Conservation (phyloP, 2,797 vertebrate species). For the Ibycter americanus region DNA sequence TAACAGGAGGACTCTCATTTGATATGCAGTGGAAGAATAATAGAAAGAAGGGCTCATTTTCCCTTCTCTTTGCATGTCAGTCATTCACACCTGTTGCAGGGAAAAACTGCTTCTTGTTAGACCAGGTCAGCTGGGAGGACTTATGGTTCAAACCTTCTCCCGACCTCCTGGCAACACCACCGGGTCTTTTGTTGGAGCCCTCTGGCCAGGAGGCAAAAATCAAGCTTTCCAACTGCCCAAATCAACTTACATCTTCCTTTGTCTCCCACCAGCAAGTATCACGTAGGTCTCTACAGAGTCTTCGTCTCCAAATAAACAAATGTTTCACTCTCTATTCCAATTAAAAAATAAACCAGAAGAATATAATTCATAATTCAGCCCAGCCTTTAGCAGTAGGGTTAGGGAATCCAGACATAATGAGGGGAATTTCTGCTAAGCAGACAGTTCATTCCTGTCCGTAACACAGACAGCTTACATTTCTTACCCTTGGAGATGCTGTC, state of each 20-base stretch:
- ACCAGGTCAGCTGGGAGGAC: neutral
- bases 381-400: neutral
- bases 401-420: neutral
- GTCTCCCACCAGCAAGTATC: neutral
- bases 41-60: neutral
- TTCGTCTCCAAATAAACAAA: neutral
- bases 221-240: neutral
- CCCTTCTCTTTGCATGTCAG: neutral
- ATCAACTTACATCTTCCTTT: neutral
- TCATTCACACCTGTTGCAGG: constrained; percentile 38
- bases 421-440: neutral
- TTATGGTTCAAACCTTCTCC: neutral
- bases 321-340: neutral
- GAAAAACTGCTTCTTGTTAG: neutral
- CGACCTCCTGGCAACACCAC: neutral
- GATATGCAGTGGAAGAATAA: neutral
- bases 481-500: neutral
- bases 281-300: neutral
- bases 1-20: neutral
- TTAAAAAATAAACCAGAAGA: neutral
- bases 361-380: neutral
- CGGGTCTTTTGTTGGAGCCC: neutral
- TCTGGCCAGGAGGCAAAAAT: neutral
- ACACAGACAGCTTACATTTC: neutral
- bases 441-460: neutral